These are phyloP conservation scores for Streptopelia turtur DNA, from an alignment of 2,797 vertebrate genomes.

Conservation along the genomic window DNA sequence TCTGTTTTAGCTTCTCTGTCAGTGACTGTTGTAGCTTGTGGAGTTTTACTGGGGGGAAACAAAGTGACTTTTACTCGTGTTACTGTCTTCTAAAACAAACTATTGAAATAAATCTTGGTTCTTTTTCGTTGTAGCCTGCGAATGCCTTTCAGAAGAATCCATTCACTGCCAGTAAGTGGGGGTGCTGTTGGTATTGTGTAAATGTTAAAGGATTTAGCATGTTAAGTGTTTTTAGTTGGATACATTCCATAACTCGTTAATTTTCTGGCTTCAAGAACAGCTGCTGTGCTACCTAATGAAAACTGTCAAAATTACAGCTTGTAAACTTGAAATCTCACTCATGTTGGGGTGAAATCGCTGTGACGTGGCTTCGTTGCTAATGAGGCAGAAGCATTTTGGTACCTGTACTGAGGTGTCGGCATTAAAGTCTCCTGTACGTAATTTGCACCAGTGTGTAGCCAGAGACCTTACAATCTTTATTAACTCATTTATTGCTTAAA, in stretches of 20 bases:
- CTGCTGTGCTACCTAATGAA: neutral
- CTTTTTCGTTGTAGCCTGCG: conserved; percentile 66
- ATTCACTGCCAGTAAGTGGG: conserved; percentile 89
- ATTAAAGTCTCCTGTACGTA: fast-evolving
- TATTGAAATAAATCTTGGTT: neutral
- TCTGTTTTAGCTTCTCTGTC: neutral
- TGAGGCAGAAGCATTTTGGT: neutral
- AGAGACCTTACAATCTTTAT: neutral
- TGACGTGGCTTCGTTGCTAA: neutral
- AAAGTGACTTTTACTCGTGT: fast-evolving
- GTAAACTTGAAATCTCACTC: neutral
- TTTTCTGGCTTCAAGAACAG: neutral
- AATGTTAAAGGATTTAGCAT: neutral
- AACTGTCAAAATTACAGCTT: neutral
- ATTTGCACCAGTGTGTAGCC: fast-evolving
- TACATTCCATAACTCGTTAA: neutral
- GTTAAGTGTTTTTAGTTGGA: neutral
- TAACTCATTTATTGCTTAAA: neutral
- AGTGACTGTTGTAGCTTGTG: neutral
- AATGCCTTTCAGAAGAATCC: conserved; percentile 86
- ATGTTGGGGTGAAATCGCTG: fast-evolving
- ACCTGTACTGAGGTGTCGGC: neutral
- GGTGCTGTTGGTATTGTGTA: neutral
- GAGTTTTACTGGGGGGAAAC: neutral
- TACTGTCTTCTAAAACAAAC: neutral